Base-by-base conservation (phyloP, 2,797 vertebrate species). In the Phoxinus dragarum region DNA sequence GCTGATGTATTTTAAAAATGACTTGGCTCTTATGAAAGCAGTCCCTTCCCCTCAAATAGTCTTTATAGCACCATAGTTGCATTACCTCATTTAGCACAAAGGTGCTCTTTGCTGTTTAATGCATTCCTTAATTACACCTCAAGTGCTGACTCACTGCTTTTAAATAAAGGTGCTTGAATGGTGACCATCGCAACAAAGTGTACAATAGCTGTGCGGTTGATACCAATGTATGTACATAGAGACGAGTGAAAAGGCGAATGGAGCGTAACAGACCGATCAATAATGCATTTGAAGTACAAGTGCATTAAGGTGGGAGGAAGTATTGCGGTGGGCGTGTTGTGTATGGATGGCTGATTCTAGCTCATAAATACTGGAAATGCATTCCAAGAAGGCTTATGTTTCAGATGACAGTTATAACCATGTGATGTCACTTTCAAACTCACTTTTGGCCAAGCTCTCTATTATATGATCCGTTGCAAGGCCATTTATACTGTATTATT, bases 281-380 rank as follows among this genome's bases (percentile, higher is more conserved):
- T 81, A 81, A 71, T 49, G 40, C 64, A 79, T 82, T 82, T 71
- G 56, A 56, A 49, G 38, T 59, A 82, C 80, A 82, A 76, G 42
- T 77, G 19, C 66, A 81, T 81, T 68, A 77, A 71, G 4, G 52
- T 82, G 34, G 64, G 64, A 69, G 64, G 56, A 77, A 56, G 47
- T 69, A 79, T 69, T 80, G 44, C 4, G 1, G 79, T 80, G 34
- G 79, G 64, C 1, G 79, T 42, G 21, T 56, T 84, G 72, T 84
- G 61, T 67, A 76, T 54, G n/a, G 10, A 67, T 64, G 61, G n/a
- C 21, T 40, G 23, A 76, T 84, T 84, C 47, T 4, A 5, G 61
- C 73, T 77, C 59, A 75, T 83, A 75, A 83, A 83, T 83, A 75
- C 59, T 36, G 23, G 71, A 83, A 83, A 83, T 75, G 71, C 59